phyloP scores from a whole-genome alignment of 2,888 invertebrate species.

The Pseudococcus longispinus region DNA sequence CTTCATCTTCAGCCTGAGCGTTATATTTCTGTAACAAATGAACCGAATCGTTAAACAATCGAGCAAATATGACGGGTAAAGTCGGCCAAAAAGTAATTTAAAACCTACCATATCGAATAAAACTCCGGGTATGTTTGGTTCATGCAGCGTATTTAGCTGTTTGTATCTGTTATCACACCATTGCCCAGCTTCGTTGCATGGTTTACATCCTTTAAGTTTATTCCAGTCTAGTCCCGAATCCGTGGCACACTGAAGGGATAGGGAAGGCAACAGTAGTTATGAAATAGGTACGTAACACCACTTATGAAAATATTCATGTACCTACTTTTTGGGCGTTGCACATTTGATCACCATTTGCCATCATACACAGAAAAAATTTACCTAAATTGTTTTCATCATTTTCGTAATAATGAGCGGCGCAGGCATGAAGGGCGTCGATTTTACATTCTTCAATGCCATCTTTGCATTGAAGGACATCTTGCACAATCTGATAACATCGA shows the following conservation, averaged over 20 bases:
- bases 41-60: neutral
- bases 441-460: neutral
- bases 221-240: neutral
- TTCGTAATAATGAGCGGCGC: neutral
- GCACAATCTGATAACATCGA: neutral
- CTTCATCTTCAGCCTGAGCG: neutral
- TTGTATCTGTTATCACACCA: neutral
- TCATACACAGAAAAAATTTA: neutral
- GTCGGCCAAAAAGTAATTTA: too few relatives aligned
- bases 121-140: neutral
- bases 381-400: neutral
- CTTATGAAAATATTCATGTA: too few relatives aligned
- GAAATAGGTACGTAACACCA: too few relatives aligned
- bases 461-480: neutral
- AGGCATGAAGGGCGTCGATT: neutral
- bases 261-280: too few relatives aligned
- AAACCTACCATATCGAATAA: neutral
- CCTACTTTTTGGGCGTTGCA: neutral
- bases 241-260: neutral
- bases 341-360: neutral
- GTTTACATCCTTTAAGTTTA: neutral
- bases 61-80: too few relatives aligned
- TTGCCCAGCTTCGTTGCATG: neutral
- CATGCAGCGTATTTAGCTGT: neutral
- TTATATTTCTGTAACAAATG: neutral